Base-by-base conservation (phyloP, 64 coral and sea anemone species). In the Stichodactyla mertensii region DNA sequence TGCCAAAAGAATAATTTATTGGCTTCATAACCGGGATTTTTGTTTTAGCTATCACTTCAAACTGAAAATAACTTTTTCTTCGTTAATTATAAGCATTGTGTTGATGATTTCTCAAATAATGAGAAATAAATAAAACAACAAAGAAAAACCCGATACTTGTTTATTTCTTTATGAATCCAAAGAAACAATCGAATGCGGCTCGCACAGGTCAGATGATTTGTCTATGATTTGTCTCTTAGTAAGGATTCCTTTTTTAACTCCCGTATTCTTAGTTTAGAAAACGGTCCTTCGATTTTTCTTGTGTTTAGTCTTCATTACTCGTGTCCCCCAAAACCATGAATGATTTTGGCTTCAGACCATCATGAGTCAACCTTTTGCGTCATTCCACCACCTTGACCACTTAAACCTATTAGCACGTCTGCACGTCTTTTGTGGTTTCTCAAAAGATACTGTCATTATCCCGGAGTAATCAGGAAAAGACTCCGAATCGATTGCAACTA, bases 391-490 rank as follows among this genome's bases (percentile, higher is more conserved):
- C 22, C 69, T 31, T 74, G 69, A 27, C 23, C 24, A 26, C 13
- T 36, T 1, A 4, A 69, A 22, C 5, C 4, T 69, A 74, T 28
- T 74, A 74, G 6, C 24, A 74, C 69, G 24, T 28, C 69, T 74
- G 69, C 69, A 74, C 4, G 69, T 74, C 24, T 74, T 74, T 74
- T 74, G 69, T 74, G 24, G 69, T 19, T 58, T 74, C 69, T 11
- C 4, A 31, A 31, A 71, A 74, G 69, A 74, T 74, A 74, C 26
- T 74, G 69, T 74, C 69, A 31, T 74, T 74, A 74, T 74, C 69
- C 0, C 23, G 24, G 69, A 74, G 69, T 74, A 36, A 74, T 74
- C 69, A 74, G 69, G 69, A 74, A 74, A 36, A 74, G 69, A 31
- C 69, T 36, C 12, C 6, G n/a, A 74, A 74, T 27, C 36, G 24